A percentile compares a stretch with the other conserved stretches of the same genome.
Conservation (phyloP, 1,140 invertebrate species). For the Spodoptera litura region DNA sequence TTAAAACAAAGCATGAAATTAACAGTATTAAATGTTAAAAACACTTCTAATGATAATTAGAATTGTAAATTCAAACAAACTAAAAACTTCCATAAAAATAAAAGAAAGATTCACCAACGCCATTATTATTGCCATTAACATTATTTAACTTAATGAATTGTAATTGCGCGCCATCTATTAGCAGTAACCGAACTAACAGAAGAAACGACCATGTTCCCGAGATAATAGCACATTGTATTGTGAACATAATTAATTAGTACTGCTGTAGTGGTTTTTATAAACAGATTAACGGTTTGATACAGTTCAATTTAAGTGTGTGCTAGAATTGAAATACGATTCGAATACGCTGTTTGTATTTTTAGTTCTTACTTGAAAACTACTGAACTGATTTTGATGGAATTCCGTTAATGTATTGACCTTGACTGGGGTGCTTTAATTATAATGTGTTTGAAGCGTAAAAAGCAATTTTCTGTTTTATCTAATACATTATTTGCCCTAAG, state of each 20-base stretch:
- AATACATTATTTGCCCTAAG: too few relatives aligned
- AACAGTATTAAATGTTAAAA: neutral
- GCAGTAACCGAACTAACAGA: neutral
- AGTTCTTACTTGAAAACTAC: too few relatives aligned
- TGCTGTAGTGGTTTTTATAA: neutral
- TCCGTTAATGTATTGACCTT: too few relatives aligned
- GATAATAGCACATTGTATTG: conserved; percentile 37
- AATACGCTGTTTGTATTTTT: too few relatives aligned
- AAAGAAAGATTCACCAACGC: neutral
- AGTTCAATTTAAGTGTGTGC: neutral
- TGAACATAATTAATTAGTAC: conserved; percentile 28
- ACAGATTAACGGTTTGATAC: conserved; percentile 4
- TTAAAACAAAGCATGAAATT: too few relatives aligned
- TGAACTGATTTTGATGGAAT: too few relatives aligned
- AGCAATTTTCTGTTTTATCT: too few relatives aligned
- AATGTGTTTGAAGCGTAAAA: too few relatives aligned
- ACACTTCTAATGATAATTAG: neutral
- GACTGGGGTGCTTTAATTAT: too few relatives aligned
- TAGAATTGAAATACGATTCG: neutral
- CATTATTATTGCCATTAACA: neutral
- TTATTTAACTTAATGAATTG: conserved; percentile 13
- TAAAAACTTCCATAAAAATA: neutral
- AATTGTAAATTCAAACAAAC: neutral
- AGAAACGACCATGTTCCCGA: conserved; percentile 16
- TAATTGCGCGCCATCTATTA: conserved; percentile 22